Conservation (phyloP, 2,113 vertebrate genomes). For the Grallaria varia region DNA sequence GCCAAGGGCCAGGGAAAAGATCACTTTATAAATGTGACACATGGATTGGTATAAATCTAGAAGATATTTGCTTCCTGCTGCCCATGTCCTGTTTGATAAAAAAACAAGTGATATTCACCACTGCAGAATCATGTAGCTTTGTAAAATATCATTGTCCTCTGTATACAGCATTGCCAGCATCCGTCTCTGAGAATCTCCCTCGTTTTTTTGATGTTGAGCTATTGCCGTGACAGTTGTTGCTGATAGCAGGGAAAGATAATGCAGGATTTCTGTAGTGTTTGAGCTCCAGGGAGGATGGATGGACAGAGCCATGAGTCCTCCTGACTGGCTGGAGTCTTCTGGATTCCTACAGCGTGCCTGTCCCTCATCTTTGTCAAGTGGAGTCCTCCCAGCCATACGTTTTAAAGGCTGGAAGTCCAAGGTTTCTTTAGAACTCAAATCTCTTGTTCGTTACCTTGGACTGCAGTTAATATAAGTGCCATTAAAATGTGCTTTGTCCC, state of each 20-base stretch:
- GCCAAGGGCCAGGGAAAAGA: conserved; percentile 68
- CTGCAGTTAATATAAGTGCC: background rate
- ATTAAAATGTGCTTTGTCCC: background rate
- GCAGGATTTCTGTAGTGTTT: background rate
- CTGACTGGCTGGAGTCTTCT: background rate
- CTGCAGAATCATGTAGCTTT: conserved; percentile 34
- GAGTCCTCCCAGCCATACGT: background rate
- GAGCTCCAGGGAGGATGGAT: conserved; percentile 27
- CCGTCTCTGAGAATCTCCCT: conserved; percentile 53
- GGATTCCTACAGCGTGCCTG: background rate
- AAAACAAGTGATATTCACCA: conserved; percentile 51
- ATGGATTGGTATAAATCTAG: conserved; percentile 60
- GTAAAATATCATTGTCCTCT: conserved; percentile 67
- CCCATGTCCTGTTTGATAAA: conserved; percentile 64
- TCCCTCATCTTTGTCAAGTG: background rate
- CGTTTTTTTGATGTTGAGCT: conserved; percentile 52
- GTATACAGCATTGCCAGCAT: conserved; percentile 23
- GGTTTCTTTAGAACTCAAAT: background rate
- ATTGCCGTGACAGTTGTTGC: conserved; percentile 29
- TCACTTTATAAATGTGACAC: conserved; percentile 74
- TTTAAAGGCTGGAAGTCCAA: background rate
- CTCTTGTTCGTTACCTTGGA: background rate
- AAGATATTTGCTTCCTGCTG: conserved; percentile 70
- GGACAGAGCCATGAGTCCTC: background rate
- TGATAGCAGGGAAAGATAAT: conserved; percentile 32